These are phyloP conservation scores for Clamator glandarius DNA, from an alignment of 2,797 vertebrate genomes.

Conservation along the genomic window DNA sequence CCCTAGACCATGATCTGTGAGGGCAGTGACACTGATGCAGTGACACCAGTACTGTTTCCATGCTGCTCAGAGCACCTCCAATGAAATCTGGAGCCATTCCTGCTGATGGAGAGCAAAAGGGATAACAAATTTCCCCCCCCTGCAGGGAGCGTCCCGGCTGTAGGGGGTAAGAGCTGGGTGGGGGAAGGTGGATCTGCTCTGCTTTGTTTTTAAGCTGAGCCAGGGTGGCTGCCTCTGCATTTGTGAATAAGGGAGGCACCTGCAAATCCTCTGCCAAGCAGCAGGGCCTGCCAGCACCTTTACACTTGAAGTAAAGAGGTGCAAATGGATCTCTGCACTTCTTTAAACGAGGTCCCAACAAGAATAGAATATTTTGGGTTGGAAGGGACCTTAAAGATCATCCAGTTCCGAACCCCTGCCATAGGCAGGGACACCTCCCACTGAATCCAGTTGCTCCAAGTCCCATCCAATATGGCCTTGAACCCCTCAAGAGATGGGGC, in stretches of 20 bases:
- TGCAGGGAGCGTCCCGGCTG: not conserved
- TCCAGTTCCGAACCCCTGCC: too few species aligned
- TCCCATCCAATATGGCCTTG: too few species aligned
- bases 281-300: not conserved
- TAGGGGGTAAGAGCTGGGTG: fast-evolving
- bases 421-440: too few species aligned
- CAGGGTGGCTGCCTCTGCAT: not conserved
- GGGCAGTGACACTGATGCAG: not conserved
- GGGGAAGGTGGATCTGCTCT: not conserved
- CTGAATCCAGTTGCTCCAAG: too few species aligned
- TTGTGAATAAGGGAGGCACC: not conserved
- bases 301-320: fast-evolving
- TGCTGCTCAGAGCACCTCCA: fast-evolving
- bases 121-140: not conserved
- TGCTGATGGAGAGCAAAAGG: not conserved
- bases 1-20: not conserved
- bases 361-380: too few species aligned
- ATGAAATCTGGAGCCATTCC: not conserved
- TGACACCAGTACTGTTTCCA: not conserved
- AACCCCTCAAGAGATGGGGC: too few species aligned
- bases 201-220: not conserved
- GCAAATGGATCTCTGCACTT: not conserved
- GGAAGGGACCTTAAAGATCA: too few species aligned
- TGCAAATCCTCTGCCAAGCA: not conserved
- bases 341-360: not conserved